These are phyloP conservation scores for Gymnosoma rotundatum DNA, from an alignment of 2,888 invertebrate species.

Conservation along the genomic window DNA sequence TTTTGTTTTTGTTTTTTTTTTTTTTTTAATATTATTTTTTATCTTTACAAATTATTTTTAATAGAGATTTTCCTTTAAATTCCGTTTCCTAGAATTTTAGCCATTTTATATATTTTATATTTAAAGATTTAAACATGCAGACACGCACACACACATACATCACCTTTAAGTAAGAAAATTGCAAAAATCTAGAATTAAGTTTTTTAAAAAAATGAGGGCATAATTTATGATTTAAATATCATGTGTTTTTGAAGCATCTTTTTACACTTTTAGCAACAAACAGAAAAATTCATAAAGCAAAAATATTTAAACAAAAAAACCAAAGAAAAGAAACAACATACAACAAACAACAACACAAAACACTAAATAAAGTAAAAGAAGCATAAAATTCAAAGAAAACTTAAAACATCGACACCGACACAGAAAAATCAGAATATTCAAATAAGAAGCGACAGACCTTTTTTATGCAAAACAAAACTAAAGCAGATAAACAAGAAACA, in stretches of 20 bases:
- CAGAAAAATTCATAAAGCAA: constrained; percentile 15
- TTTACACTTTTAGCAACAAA: constrained; percentile 16
- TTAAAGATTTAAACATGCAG: neutral
- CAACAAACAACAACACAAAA: no score
- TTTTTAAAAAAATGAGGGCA: neutral
- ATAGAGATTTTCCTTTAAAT: neutral
- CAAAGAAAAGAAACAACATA: neutral
- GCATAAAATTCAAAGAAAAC: constrained; percentile 29
- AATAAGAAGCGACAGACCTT: constrained; percentile 33
- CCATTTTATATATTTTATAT: constrained; percentile 6
- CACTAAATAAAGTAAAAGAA: neutral
- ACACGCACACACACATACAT: neutral
- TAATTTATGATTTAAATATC: constrained; percentile 1
- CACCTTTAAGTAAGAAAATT: neutral
- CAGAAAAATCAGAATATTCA: constrained; percentile 34
- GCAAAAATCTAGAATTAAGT: neutral
- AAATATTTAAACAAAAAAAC: constrained; percentile 1
- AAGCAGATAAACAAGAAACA: constrained; percentile 30
- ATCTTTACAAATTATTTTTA: neutral
- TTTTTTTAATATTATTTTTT: neutral
- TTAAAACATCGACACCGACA: constrained; percentile 30
- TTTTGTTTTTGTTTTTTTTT: no score
- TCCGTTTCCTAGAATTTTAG: neutral
- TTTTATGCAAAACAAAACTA: constrained; percentile 40
- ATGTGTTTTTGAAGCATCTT: neutral